Base-by-base conservation (phyloP, 2,888 invertebrate species). In the Zaprionus lineosus region DNA sequence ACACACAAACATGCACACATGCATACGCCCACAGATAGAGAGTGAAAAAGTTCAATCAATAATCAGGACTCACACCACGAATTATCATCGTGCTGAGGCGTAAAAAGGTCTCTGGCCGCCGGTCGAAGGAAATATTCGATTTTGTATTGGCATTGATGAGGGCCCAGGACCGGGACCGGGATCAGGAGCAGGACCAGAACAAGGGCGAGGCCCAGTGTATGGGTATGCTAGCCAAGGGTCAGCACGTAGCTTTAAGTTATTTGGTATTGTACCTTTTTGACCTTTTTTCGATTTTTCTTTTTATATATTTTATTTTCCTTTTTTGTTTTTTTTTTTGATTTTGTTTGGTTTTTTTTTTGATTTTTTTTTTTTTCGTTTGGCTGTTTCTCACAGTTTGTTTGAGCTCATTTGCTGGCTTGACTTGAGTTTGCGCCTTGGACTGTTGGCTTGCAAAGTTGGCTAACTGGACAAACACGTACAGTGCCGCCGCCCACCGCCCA, bases 71-170 rank as follows among this genome's bases (percentile, higher is more conserved):
- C 61, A 67, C 24, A 16, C 36, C 3, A n/a, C 46, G 31, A 31
- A 63, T 63, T 60, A 56, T 77, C 58, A 61, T 70, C 60, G 61
- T 57, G 65, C 39, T 37, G 28, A 26, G 41, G 74, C 71, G 62
- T 78, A 74, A 82, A 70, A 74, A 78, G 82, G 71, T 58, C 66
- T 36, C 71, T 44, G 74, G 12, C 55, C 39, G 37, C 39, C 21
- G 53, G 44, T 41, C 31, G 26, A 28, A 44, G 39, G 43, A 36
- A 47, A 64, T 51, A 58, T 81, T 81, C 82, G 77, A 81, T 84
- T 66, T 77, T 77, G 60, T 62, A 69, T 81, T 78, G 82, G 64
- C 74, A 59, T 60, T 84, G 81, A 84, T 84, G 59, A 81, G 74
- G 74, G 78, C 40, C 57, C 33, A 26, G 15, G 2, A 43, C 19